Evolutionary conservation across 1,140 invertebrate genomes (phyloP).

Genomic region (Drosophila kanapiae): DNA sequence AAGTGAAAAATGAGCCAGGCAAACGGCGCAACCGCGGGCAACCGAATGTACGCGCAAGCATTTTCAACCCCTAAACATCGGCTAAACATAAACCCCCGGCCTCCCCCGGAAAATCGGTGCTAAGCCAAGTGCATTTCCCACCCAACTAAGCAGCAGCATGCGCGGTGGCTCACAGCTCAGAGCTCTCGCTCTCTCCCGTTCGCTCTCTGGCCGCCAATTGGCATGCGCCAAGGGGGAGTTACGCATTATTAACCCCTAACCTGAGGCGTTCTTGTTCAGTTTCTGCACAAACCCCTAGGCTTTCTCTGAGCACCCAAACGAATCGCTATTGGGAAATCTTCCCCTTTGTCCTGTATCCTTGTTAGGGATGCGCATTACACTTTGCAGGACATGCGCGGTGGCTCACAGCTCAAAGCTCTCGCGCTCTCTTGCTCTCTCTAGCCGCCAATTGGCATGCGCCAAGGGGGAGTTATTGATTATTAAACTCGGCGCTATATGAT

Average conservation of each 20-base stretch:
- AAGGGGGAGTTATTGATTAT: constrained; percentile 48
- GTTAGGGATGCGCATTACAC: constrained; percentile 60
- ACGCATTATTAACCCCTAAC: constrained; percentile 30
- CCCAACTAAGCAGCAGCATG: constrained; percentile 65
- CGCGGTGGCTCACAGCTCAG: constrained; percentile 39
- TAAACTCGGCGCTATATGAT: constrained; percentile 1
- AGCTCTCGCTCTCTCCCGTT: constrained; percentile 16
- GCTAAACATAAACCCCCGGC: constrained; percentile 7
- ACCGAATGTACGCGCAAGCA: constrained; percentile 42
- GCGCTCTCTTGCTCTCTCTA: constrained; percentile 14
- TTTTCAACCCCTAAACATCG: constrained; percentile 64
- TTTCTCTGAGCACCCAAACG: background rate
- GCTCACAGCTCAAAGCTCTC: constrained; percentile 10
- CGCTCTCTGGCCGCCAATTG: constrained; percentile 19
- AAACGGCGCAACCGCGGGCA: constrained; percentile 74
- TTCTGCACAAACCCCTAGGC: background rate
- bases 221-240: constrained; percentile 51
- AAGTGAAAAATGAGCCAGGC: constrained; percentile 63
- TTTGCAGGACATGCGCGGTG: constrained; percentile 76
- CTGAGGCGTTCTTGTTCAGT: background rate
- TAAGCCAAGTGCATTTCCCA: constrained; percentile 79
- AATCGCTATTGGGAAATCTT: background rate
- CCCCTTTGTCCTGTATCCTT: background rate
- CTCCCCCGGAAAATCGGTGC: constrained; percentile 38
- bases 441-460: constrained; percentile 33